Base-by-base conservation (phyloP, 2,113 vertebrate genomes). In the Brachypteracias leptosomus region DNA sequence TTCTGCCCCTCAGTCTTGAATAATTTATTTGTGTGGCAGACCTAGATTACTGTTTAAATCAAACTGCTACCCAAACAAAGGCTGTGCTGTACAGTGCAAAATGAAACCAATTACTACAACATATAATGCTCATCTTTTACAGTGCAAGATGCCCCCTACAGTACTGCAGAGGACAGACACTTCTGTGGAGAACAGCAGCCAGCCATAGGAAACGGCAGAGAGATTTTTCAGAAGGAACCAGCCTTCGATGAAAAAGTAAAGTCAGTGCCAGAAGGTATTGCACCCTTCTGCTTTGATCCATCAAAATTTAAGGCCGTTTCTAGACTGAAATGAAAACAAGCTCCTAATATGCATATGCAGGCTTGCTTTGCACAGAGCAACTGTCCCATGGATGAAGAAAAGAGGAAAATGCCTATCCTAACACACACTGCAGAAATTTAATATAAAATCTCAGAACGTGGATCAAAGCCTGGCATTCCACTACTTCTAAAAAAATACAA, bases 1-100 rank as follows among this genome's bases (percentile, higher is more conserved):
- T 93, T 88, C 93, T 96, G 90, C 88, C 93, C 95, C 80, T 88
- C 1, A 1, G 80, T 90, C 95, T 68, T 97, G 92, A 96, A 96
- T 97, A 95, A 96, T 97, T 97, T 96, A 97, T 96, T 79, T 95
- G 88, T 85, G 90, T 54, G 1, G 92, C 93, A 94, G 90, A 81
- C 83, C 90, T 95, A 95, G 88, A 96, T 94, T 92, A 88, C 88
- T 76, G 95, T 96, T 96, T 96, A 97, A 97, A 97, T 97, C 88
- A 97, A 94, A 96, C 87, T 49, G 93, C 95, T 97, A 91, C 91
- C 95, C 91, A 96, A 97, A 96, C 95, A 95, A 95, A 97, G 93
- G 91, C 96, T 89, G 91, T 70, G 87, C 91, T 73, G 77, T 87
- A 94, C 58, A 68, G 84, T 88, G 91, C 84, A 73, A 96, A 96